These are phyloP conservation scores for Orchesella cincta DNA, from an alignment of 1,140 invertebrate species.

Conservation along the genomic window DNA sequence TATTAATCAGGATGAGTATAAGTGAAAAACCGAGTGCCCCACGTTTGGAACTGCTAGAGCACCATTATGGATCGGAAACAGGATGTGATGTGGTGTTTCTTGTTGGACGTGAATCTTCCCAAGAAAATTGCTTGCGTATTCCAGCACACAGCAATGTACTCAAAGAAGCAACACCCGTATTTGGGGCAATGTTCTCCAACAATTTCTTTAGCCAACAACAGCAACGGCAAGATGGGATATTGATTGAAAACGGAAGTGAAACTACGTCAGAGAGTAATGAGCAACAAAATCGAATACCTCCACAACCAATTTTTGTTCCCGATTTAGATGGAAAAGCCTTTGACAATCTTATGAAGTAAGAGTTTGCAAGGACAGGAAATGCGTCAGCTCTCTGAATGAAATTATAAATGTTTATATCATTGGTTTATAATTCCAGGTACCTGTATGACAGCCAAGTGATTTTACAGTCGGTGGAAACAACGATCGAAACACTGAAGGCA, in stretches of 20 bases:
- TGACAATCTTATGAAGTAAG: slow-evolving; percentile 66
- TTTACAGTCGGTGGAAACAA: slow-evolving; percentile 66
- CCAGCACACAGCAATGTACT: slow-evolving; percentile 68
- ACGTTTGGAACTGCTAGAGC: slow-evolving; percentile 34
- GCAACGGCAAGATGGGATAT: neutral
- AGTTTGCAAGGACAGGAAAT: neutral
- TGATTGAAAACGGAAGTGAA: slow-evolving; percentile 55
- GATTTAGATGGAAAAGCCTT: slow-evolving; percentile 70
- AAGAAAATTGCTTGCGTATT: slow-evolving; percentile 65
- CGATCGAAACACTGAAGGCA: slow-evolving; percentile 66
- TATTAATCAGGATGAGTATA: too few species aligned
- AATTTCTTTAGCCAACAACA: slow-evolving; percentile 40
- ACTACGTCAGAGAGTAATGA: neutral
- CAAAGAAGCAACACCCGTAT: slow-evolving; percentile 64
- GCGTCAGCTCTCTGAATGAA: neutral
- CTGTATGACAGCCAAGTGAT: slow-evolving; percentile 65
- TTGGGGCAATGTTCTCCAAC: slow-evolving; percentile 63
- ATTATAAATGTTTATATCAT: neutral
- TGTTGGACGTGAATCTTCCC: slow-evolving; percentile 60
- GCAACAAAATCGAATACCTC: slow-evolving; percentile 51
- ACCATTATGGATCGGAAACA: slow-evolving; percentile 62
- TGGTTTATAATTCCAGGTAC: slow-evolving; percentile 57
- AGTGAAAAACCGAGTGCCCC: neutral
- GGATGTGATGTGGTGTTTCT: slow-evolving; percentile 69
- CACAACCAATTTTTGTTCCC: slow-evolving; percentile 57